Conservation (phyloP, 2,888 invertebrate genomes). For the Dicyrtoma fusca region DNA sequence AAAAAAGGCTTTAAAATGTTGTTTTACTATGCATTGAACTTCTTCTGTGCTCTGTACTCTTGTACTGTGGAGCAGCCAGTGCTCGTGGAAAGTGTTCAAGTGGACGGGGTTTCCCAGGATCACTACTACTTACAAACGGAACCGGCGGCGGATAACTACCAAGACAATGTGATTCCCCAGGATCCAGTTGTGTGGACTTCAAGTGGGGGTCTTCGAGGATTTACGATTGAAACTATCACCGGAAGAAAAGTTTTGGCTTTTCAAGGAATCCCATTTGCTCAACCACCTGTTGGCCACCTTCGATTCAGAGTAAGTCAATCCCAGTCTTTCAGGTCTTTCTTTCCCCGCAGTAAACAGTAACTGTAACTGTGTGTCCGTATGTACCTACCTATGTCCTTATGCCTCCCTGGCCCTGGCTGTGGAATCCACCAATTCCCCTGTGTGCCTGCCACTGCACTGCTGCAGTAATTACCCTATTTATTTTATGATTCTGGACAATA, state of each 20-base stretch:
- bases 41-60: slow-evolving; percentile 40
- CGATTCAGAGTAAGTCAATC: slow-evolving; percentile 67
- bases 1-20: slow-evolving; percentile 32
- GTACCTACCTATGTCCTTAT: too few species aligned
- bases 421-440: too few species aligned
- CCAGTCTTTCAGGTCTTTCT: too few species aligned
- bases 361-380: too few species aligned
- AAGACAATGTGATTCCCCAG: background rate
- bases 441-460: too few species aligned
- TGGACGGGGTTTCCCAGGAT: slow-evolving; percentile 6
- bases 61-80: slow-evolving; percentile 35
- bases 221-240: slow-evolving; percentile 46
- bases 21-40: slow-evolving; percentile 39
- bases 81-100: slow-evolving; percentile 17
- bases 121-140: slow-evolving; percentile 17
- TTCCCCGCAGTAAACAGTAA: too few species aligned
- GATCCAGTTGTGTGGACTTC: slow-evolving; percentile 45
- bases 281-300: slow-evolving; percentile 78
- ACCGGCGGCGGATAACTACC: background rate
- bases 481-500: too few species aligned
- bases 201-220: slow-evolving; percentile 50
- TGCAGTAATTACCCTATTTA: too few species aligned
- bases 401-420: too few species aligned
- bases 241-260: slow-evolving; percentile 80
- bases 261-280: slow-evolving; percentile 87